phyloP scores from a whole-genome alignment of 2,113 vertebrate species.

The Amia ocellicauda region DNA sequence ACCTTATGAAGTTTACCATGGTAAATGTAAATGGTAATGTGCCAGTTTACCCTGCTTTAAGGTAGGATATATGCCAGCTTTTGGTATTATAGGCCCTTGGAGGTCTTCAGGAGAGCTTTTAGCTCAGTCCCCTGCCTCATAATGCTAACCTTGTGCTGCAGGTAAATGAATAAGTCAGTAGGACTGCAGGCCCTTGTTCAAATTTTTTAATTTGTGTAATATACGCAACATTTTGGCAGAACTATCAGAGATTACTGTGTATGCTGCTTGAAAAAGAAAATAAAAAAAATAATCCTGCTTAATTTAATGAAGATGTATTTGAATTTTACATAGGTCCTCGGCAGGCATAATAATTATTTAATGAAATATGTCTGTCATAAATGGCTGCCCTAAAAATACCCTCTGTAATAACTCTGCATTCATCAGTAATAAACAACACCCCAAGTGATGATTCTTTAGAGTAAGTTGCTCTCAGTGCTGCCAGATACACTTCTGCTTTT shows the following conservation, averaged over 20 bases:
- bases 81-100: not conserved
- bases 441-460: not conserved
- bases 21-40: too few species aligned
- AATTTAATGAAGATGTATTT: not conserved
- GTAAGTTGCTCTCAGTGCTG: too few species aligned
- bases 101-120: not conserved
- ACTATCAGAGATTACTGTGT: too few species aligned
- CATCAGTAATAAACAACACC: not conserved
- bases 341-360: not conserved
- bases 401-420: not conserved
- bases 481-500: too few species aligned
- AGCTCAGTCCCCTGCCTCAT: not conserved
- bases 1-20: too few species aligned
- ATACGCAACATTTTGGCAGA: too few species aligned
- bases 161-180: not conserved
- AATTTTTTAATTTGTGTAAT: too few species aligned
- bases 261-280: too few species aligned
- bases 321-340: not conserved
- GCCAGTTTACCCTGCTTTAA: too few species aligned
- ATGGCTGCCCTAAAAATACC: not conserved
- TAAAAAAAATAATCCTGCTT: too few species aligned
- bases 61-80: too few species aligned
- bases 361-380: not conserved
- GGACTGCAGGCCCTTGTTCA: not conserved
- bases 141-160: not conserved